Base-by-base conservation (phyloP, 2,797 vertebrate species). In the Miichthys miiuy region DNA sequence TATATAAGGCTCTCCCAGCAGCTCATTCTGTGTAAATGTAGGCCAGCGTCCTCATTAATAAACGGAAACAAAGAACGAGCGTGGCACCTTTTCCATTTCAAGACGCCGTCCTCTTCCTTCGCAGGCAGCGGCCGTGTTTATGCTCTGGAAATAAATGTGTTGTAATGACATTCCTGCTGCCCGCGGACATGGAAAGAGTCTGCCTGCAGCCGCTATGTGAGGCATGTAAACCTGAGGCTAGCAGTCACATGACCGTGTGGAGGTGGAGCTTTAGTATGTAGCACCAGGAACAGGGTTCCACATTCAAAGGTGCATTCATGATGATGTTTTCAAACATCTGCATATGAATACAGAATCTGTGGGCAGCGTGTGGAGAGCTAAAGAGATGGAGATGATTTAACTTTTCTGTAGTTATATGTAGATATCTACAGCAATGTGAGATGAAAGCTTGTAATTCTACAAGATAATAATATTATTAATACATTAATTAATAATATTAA, bases 61-160 rank as follows among this genome's bases (percentile, higher is more conserved):
- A 91, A 93, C 44, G 1, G 44, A 44, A 56, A 75, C 76, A 51
- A 27, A 27, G 47, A 58, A 56, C 0, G 41, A 74, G 23, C 2
- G 3, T 52, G 69, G 14, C 52, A 78, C 30, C 72, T 90, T 92
- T 94, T 85, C 91, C 88, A 91, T 86, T 86, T 88, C 72, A 90
- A 91, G 78, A 88, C 64, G 23, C 68, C 8, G 4, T 7, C 74
- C 23, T 8, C 74, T 73, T 78, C 86, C 27, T 70, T 75, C 44
- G 20, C 48, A 38, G 70, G 50, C 56, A 42, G 18, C 38, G 6
- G 57, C 70, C 62, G 3, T 92, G 89, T 91, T 93, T 91, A 91
- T 80, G 47, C 67, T 88, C 70, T 10, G 74, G 68, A 66, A 84
- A 82, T 81, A 81, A 82, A 92, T 50, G 57, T 87, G 85, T 80